Conservation (phyloP, 2,113 vertebrate genomes). For the Salminus brasiliensis region DNA sequence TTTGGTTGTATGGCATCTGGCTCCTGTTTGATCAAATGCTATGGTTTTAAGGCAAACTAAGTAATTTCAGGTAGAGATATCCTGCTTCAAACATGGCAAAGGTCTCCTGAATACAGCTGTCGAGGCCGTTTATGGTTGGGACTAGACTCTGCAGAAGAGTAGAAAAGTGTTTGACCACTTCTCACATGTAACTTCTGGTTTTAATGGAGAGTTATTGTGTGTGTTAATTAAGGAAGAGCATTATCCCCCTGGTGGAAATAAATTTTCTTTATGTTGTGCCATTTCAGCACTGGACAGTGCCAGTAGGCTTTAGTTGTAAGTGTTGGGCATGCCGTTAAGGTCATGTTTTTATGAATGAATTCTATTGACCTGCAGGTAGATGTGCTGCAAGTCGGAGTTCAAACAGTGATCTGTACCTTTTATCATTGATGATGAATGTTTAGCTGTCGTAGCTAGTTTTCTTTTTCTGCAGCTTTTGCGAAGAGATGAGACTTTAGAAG, state of each 20-base stretch:
- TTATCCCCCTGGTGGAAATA: conserved; percentile 28
- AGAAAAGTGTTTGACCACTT: neutral
- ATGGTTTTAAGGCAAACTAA: too few species aligned
- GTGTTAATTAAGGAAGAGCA: conserved; percentile 35
- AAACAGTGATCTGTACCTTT: neutral
- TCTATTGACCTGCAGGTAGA: conserved; percentile 19
- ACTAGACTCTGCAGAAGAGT: neutral
- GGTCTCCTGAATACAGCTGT: neutral
- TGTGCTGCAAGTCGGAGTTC: neutral
- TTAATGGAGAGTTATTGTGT: conserved; percentile 28
- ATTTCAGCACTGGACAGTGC: conserved; percentile 43
- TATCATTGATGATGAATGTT: conserved; percentile 43
- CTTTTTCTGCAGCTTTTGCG: conserved; percentile 53
- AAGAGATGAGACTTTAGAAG: conserved; percentile 39
- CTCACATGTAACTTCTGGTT: neutral
- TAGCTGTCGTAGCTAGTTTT: conserved; percentile 50
- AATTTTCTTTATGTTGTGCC: conserved; percentile 47
- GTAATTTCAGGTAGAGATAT: too few species aligned
- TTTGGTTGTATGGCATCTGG: too few species aligned
- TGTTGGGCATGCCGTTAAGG: conserved; percentile 47
- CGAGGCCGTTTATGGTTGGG: neutral
- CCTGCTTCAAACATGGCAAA: too few species aligned
- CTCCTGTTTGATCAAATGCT: too few species aligned
- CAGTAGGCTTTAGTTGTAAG: conserved; percentile 45
- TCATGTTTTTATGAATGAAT: conserved; percentile 38